A percentile compares a stretch with the other conserved stretches of the same genome.
phyloP scores from a whole-genome alignment of 1,140 invertebrate genomes.

The Apis laboriosa region DNA sequence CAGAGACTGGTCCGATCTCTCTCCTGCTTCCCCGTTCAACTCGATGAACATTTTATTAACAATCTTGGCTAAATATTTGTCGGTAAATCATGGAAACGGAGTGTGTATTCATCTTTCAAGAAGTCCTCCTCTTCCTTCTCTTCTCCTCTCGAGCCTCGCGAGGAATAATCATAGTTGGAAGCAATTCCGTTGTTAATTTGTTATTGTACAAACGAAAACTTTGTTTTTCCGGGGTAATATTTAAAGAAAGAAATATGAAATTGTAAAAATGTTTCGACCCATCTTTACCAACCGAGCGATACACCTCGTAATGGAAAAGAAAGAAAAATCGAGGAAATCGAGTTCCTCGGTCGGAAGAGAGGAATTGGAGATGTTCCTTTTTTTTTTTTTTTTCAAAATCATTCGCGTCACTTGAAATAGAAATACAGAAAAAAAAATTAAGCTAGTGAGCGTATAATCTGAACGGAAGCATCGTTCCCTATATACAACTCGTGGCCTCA shows the following conservation, averaged over 20 bases:
- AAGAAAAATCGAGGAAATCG: neutral
- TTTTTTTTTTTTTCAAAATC: neutral
- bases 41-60: constrained; percentile 13
- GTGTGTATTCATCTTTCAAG: constrained; percentile 4
- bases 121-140: too few relatives aligned
- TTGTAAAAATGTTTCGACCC: too few relatives aligned
- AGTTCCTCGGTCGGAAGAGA: too few relatives aligned
- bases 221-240: neutral
- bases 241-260: too few relatives aligned
- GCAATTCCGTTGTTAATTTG: constrained; percentile 1
- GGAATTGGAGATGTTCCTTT: neutral
- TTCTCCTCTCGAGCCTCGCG: too few relatives aligned
- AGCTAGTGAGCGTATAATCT: constrained; percentile 1
- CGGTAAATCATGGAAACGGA: neutral
- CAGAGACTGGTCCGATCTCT: too few relatives aligned
- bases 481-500: neutral
- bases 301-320: too few relatives aligned
- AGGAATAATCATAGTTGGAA: neutral
- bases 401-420: neutral
- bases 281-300: too few relatives aligned
- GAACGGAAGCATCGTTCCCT: neutral
- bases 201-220: neutral
- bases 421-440: neutral
- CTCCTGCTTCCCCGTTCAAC: neutral
- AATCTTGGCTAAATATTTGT: constrained; percentile 29